Base-by-base conservation (phyloP, 2,797 vertebrate genomes). In the Tolypeutes matacus region DNA sequence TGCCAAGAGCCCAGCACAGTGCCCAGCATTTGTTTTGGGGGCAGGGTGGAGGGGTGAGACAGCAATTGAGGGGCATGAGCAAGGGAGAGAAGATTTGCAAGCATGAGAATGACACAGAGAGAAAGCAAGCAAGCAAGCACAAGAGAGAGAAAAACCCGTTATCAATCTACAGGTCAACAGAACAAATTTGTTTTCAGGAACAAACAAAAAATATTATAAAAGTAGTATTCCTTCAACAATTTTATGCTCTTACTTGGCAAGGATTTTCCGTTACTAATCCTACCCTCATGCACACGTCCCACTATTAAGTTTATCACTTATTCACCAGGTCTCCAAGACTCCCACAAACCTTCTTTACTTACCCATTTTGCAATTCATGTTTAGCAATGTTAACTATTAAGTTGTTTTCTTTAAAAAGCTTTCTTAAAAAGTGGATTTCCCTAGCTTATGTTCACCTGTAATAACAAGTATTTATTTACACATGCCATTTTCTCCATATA, bases 31-130 rank as follows among this genome's bases (percentile, higher is more conserved):
- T 56, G 34, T 60, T 72, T 11, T 2, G 2, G 5, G 73, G 21
- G 1, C 1, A 0, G 56, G 11, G 12, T 15, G 6, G 49, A 18
- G 4, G 4, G 42, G 39, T 36, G 4, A 51, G n/a, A 67, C 0
- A 3, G 10, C 42, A 73, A 49, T 8, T 17, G 42, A 34, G 53
- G 51, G 65, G 80, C 62, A 60, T 3, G 9, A 90, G 21, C 29
- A 36, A 56, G 58, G 14, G 7, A 78, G 27, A 15, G 21, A 46
- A 86, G 34, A 77, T 13, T 9, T 46, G 27, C 69, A 77, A 82
- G 53, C 42, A 1, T 21, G 14, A 42, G 29, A 70, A 31, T 46
- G 29, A 39, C 20, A 36, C n/a, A 39, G 17, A 27, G 77, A 10
- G 5, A 36, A 0, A 1, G 49, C n/a, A 34, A 70, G 21, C 53